Base-by-base conservation (phyloP, 2,888 invertebrate genomes). In the Morpho helenor region DNA sequence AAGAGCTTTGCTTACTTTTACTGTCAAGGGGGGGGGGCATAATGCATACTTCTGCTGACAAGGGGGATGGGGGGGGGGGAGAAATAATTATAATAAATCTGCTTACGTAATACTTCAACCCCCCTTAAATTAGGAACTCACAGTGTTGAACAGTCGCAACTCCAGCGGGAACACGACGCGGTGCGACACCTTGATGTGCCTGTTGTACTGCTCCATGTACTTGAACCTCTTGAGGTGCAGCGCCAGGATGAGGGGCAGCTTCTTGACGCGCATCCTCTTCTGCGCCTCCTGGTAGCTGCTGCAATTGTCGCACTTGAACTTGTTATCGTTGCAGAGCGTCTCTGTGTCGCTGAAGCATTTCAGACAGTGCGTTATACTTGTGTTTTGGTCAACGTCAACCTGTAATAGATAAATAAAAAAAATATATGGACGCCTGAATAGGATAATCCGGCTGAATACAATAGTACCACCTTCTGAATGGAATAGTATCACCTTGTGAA, bases 271-370 rank as follows among this genome's bases (percentile, higher is more conserved):
- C 98, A 99, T 99, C 64, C 99, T 94, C 88, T 97, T 98, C 92
- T 99, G 98, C 49, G 99, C 99, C 90, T 99, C 99, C 87, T 99
- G 99, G 88, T 99, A 99, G 89, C 98, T 98, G 91, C 98, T 98
- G 84, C 99, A 99, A 77, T 98, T 97, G 92, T 99, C 99, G 88
- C 99, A 99, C 90, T 99, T 99, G 84, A 99, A 99, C 90, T 99
- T 99, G 92, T 99, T 99, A 87, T 99, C 99, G 75, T 96, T 97
- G 91, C 99, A 98, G 49, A 99, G 92, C 1, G 99, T 99, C 86
- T 99, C 99, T 61, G 98, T 99, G 87, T 98, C 98, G 79, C 98
- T 98, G 88, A 99, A 99, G 87, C 98, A 99, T 73, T 97, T 94
- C 68, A 99, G 92, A 87, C 99, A 99, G 87, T 99, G 98, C 1